These are phyloP conservation scores for Bucorvus abyssinicus DNA, from an alignment of 2,797 vertebrate species.

Conservation along the genomic window DNA sequence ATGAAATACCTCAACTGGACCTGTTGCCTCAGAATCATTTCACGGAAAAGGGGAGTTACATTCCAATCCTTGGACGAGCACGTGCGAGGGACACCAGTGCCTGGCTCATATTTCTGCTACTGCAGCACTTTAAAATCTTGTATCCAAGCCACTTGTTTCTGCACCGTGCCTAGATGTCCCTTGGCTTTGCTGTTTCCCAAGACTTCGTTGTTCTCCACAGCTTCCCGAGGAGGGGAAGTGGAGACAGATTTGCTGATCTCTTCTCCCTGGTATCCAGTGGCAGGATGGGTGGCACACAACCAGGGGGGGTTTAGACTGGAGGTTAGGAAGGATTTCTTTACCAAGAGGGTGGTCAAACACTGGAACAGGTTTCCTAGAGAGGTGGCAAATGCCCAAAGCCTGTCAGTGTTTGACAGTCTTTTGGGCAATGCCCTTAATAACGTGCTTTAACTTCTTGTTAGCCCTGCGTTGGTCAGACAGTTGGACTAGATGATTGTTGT, in stretches of 20 bases:
- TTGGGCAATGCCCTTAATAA: no score
- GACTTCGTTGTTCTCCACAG: not conserved
- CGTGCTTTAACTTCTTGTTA: not conserved
- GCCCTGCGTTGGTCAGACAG: not conserved
- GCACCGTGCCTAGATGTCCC: fast-evolving
- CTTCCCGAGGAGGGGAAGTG: not conserved
- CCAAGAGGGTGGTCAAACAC: not conserved
- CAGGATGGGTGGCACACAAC: fast-evolving
- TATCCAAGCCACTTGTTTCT: not conserved
- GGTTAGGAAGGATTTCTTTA: not conserved
- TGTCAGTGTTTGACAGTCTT: no score
- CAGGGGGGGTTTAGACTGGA: not conserved
- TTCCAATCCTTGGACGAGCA: not conserved
- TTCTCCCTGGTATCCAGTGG: not conserved
- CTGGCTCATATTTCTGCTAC: not conserved
- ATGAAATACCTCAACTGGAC: not conserved
- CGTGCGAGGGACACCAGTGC: not conserved
- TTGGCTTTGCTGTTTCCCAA: not conserved
- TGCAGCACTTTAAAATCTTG: not conserved
- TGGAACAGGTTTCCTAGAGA: not conserved
- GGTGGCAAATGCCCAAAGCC: not conserved
- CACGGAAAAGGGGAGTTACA: not conserved
- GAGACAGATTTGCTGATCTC: not conserved
- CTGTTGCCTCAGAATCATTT: not conserved
- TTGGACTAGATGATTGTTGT: not conserved